Base-by-base conservation (phyloP, 2,797 vertebrate genomes). In the Thaleichthys pacificus region DNA sequence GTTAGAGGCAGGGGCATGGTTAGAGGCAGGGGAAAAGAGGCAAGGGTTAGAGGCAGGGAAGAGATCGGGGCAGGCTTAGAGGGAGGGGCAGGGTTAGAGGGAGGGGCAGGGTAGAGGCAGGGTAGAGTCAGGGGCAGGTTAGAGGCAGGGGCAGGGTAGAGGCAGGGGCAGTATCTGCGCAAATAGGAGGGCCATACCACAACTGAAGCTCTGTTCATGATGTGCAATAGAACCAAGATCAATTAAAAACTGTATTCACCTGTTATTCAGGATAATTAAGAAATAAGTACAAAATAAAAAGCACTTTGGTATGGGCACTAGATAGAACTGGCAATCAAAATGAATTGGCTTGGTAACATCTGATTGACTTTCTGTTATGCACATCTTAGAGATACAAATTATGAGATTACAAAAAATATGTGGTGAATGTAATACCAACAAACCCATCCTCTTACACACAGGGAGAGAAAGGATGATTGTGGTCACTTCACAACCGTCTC, bases 401-500 rank as follows among this genome's bases (percentile, higher is more conserved):
- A n/a, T 5, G 51, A 17, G 15, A 56, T 56, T n/a, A 17, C 51
- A 47, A 47, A 8, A 47, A 12, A 14, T 47, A 56, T n/a, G 51
- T 56, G 35, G 35, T 38, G 35, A 51, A 15, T 51, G 17, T 1
- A 51, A 19, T 51, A 51, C 12, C 12, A 51, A 51, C 49, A 15
- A 19, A 51, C 49, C 3, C 49, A 8, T 56, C 4, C 51, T 5
- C 4, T 7, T 56, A 1, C 51, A 56, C 51, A 56, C 19, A n/a
- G 19, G 19, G 51, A 0, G 51, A 51, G 49, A 51, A 17, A 51
- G 17, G 49, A 51, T 17, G 19, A 56, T 14, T 47, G 2, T 17
- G 49, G 35, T 49, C n/a, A 2, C 28, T 78, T 68, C 5, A 73
- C 61, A 77, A 72, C 66, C 64, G 74, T 65, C 49, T 60, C 47